Base-by-base conservation (phyloP, 2,888 invertebrate species). In the Disparrhopalites patrizii region DNA sequence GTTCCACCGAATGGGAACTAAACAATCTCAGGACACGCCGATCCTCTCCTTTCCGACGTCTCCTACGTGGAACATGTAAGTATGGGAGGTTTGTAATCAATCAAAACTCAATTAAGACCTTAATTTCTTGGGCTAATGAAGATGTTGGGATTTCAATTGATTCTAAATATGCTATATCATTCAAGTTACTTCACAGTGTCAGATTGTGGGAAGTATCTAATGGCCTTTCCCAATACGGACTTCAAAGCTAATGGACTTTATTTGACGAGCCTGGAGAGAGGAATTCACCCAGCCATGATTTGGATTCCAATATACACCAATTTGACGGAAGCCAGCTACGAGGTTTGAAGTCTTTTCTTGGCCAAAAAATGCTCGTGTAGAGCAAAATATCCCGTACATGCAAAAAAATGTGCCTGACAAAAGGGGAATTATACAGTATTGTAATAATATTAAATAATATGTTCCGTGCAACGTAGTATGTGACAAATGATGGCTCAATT, bases 181-280 rank as follows among this genome's bases (percentile, higher is more conserved):
- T 58, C 18, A 31, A 63, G 63, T 1, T 20, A 7, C 8, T 64
- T 64, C 33, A 50, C 38, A 28, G 56, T 64, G 30, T 51, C 57
- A 15, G 50, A 64, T n/a, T 40, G 43, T 36, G 64, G 64, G 1
- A 64, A 64, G 18, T 56, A 64, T 36, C 57, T 64, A 47, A 20
- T 64, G 18, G 64, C 64, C 10, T 64, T 57, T 30, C 64, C 64
- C 2, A 56, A 57, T 7, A 28, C 43, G 23, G 64, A 51, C n/a
- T 56, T 56, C 36, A 47, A 43, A 31, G 64, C 64, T 15, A 64
- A 64, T 38, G 55, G 43, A 3, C 43, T 64, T 2, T 64, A 57
- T 38, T 13, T 64, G 31, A 23, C 47, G 1, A 43, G 33, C 18
- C 33, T 64, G 15, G 57, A 50, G 20, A 2, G 56, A 15, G 64